Percentiles rank a stretch among this genome's conserved stretches.
Conservation (phyloP, 37 sponge, comb jelly and placozoan species). For the Hormiphora californensis region DNA sequence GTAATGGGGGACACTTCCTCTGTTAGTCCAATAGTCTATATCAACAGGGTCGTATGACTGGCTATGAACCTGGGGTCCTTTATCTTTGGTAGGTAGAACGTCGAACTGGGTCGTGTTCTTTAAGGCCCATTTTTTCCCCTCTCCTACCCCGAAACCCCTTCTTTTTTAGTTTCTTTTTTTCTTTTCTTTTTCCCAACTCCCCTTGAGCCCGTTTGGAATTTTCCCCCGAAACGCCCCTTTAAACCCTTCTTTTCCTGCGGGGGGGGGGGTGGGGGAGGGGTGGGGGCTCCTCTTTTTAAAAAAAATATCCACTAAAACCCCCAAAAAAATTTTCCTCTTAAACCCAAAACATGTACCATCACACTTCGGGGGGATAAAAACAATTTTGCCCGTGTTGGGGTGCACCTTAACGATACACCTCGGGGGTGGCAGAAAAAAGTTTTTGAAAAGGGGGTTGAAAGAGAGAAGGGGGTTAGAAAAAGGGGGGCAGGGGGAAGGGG, state of each 20-base stretch:
- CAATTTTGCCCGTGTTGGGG: too few relatives aligned
- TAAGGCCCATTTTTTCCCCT: neutral
- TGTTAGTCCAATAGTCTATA: constrained; percentile 20
- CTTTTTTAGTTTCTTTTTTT: neutral
- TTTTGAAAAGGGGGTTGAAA: too few relatives aligned
- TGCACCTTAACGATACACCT: too few relatives aligned
- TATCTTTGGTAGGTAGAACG: neutral
- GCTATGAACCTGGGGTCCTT: neutral
- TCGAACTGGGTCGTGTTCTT: too few relatives aligned
- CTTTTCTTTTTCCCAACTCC: neutral
- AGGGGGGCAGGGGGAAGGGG: too few relatives aligned
- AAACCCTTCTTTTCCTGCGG: neutral
- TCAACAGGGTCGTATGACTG: neutral
- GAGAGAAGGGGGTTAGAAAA: too few relatives aligned
- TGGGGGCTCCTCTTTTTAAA: neutral
- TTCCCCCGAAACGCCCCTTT: neutral
- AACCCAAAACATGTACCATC: neutral
- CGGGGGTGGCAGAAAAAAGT: too few relatives aligned
- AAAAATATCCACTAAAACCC: too few relatives aligned
- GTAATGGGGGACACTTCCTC: neutral
- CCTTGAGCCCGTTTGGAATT: neutral
- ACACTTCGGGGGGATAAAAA: too few relatives aligned
- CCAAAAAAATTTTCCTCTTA: too few relatives aligned
- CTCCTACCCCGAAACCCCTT: neutral
- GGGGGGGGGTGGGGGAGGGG: constrained; percentile 2